Conservation (phyloP, 1,140 invertebrate genomes). For the Ephestia elutella region DNA sequence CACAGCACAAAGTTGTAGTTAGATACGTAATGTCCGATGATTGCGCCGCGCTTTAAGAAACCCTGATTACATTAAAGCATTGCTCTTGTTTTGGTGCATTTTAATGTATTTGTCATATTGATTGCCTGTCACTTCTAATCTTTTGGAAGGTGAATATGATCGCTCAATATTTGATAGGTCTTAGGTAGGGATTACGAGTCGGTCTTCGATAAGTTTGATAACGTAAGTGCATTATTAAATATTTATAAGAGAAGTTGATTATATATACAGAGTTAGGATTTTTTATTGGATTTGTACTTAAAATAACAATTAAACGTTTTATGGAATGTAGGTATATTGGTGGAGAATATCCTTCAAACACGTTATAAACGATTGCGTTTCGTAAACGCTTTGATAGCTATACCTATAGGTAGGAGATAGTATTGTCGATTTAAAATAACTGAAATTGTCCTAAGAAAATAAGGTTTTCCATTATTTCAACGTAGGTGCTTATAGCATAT, state of each 20-base stretch:
- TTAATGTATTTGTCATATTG: constrained; percentile 25
- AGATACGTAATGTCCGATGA: constrained; percentile 50
- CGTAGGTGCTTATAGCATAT: too few relatives aligned
- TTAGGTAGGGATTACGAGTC: not conserved
- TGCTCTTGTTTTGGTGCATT: constrained; percentile 13
- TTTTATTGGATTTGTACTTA: too few relatives aligned
- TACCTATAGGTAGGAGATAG: too few relatives aligned
- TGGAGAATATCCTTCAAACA: too few relatives aligned
- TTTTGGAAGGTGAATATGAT: constrained; percentile 2
- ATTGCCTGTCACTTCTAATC: constrained; percentile 1
- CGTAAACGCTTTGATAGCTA: too few relatives aligned
- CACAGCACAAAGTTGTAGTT: constrained; percentile 60
- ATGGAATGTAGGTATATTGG: too few relatives aligned
- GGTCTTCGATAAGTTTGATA: not conserved
- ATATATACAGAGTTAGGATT: not conserved
- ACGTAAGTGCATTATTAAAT: constrained; percentile 2
- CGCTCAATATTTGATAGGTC: constrained; percentile 1
- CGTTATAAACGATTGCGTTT: too few relatives aligned
- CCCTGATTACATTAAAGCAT: constrained; percentile 36
- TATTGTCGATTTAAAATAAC: too few relatives aligned
- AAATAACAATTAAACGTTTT: too few relatives aligned
- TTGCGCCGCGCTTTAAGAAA: constrained; percentile 36
- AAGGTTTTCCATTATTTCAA: too few relatives aligned
- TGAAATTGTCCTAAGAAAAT: too few relatives aligned
- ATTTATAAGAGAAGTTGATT: not conserved